Evolutionary conservation across 2,888 invertebrate genomes (phyloP).

Genomic region (Volucella bombylans): DNA sequence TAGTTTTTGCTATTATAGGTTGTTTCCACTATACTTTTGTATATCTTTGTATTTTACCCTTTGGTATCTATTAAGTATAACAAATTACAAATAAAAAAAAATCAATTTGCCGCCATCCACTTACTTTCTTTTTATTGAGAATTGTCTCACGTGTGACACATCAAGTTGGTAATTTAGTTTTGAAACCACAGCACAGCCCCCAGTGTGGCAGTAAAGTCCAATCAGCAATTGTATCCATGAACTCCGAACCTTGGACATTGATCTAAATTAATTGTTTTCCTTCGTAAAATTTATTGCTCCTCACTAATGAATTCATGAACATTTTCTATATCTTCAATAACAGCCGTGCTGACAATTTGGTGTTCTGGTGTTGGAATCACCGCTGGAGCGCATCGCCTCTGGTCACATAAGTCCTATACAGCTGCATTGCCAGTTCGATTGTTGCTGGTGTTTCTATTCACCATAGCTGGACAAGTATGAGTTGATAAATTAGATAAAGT

Average conservation of each 20-base stretch:
- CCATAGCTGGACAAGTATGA: slow-evolving; percentile 90
- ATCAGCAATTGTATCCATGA: slow-evolving; percentile 33
- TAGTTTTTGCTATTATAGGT: too few relatives aligned
- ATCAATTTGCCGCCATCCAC: neutral
- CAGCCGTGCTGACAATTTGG: slow-evolving; percentile 85
- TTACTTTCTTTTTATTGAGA: neutral
- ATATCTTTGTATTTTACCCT: too few relatives aligned
- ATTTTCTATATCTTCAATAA: slow-evolving; percentile 29
- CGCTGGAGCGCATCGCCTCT: slow-evolving; percentile 90
- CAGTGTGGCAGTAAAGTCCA: neutral
- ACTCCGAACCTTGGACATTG: slow-evolving; percentile 52
- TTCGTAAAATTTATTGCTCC: slow-evolving; percentile 50
- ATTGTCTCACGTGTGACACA: slow-evolving; percentile 49
- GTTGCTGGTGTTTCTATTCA: slow-evolving; percentile 88
- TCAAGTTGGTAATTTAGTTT: slow-evolving; percentile 25
- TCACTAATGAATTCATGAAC: slow-evolving; percentile 11
- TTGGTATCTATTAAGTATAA: too few relatives aligned
- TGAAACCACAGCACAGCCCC: neutral
- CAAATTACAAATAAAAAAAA: too few relatives aligned
- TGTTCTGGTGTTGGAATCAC: slow-evolving; percentile 92
- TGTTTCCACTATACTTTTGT: too few relatives aligned
- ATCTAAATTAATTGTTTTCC: slow-evolving; percentile 58
- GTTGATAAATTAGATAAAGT: neutral
- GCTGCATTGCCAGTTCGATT: slow-evolving; percentile 88
- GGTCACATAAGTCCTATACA: slow-evolving; percentile 91